Base-by-base conservation (phyloP, 2,797 vertebrate genomes). In the Tachyglossus aculeatus region DNA sequence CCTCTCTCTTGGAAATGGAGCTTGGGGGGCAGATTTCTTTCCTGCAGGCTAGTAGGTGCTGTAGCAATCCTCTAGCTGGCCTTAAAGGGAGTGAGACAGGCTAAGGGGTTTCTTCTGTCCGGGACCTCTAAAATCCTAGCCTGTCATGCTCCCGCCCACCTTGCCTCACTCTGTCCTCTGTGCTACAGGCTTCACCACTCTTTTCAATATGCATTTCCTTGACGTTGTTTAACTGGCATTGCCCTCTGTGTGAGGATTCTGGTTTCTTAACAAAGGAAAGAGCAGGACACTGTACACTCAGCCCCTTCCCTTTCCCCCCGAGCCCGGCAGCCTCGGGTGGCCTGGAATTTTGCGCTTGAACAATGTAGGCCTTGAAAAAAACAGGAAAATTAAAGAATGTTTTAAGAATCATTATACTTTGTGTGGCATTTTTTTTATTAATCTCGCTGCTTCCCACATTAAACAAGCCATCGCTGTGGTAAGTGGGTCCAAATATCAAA, bases 371-470 rank as follows among this genome's bases (percentile, higher is more conserved):
- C 74, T 68, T 41, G 45, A 61, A 41, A 34, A 64, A 45, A 64
- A 39, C 76, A 10, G 50, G 58, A 37, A 67, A 56, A 82, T 92
- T 86, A 89, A 88, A 91, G 90, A 38, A 52, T 15, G 67, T 21
- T 55, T 76, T 71, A 18, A 83, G 67, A 74, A 71, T 68, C 67
- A 57, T 62, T 53, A 66, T 22, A 60, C 51, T 3, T 41, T 36
- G 27, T 15, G 2, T 51, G 10, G 39, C 4, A 18, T 36, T 60
- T 36, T 69, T 43, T 63, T 53, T 21, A 31, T 60, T 34, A 19
- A 3, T 2, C 34, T 5, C 24, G 4, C 0, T n/a, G n/a, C n/a
- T n/a, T n/a, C n/a, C n/a, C n/a, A n/a, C n/a, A n/a, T n/a, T n/a
- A n/a, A n/a, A n/a, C n/a, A n/a, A n/a, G n/a, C n/a, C n/a, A n/a